Percentiles rank a stretch among this genome's conserved stretches.
Conservation (phyloP, 2,797 vertebrate species). For the Graptemys geographica region DNA sequence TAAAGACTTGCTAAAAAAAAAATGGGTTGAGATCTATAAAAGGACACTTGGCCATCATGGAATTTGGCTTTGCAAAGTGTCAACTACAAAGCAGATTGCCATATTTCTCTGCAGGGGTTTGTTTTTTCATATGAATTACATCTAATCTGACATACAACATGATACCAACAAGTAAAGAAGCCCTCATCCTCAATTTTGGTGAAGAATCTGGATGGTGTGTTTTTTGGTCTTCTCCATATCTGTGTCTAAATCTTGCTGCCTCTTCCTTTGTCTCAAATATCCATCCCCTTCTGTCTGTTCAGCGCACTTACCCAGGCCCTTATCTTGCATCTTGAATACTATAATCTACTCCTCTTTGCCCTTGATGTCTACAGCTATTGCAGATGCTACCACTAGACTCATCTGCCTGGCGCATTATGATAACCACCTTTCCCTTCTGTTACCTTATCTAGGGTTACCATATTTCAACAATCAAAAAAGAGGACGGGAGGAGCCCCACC, state of each 20-base stretch:
- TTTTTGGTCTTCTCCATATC: background rate
- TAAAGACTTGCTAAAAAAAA: background rate
- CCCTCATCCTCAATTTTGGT: conserved; percentile 37
- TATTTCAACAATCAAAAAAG: too few relatives aligned
- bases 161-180: conserved; percentile 31
- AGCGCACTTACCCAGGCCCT: background rate
- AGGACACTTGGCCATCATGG: background rate
- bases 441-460: too few relatives aligned
- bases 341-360: background rate
- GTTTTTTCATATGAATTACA: conserved; percentile 44
- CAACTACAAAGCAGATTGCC: conserved; percentile 23
- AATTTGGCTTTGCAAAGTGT: conserved; percentile 1
- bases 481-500: too few relatives aligned
- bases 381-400: background rate
- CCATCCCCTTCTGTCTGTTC: rapidly evolving
- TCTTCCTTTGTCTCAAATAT: background rate
- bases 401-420: background rate
- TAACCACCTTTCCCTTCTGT: background rate
- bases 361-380: background rate
- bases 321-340: background rate
- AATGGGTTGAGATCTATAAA: conserved; percentile 1
- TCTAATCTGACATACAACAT: conserved; percentile 52
- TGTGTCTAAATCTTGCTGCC: background rate
- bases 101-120: conserved; percentile 42
- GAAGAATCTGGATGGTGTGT: background rate